phyloP scores from a whole-genome alignment of 53 echinoderm and acorn worm genomes.

The Paracentrotus lividus region DNA sequence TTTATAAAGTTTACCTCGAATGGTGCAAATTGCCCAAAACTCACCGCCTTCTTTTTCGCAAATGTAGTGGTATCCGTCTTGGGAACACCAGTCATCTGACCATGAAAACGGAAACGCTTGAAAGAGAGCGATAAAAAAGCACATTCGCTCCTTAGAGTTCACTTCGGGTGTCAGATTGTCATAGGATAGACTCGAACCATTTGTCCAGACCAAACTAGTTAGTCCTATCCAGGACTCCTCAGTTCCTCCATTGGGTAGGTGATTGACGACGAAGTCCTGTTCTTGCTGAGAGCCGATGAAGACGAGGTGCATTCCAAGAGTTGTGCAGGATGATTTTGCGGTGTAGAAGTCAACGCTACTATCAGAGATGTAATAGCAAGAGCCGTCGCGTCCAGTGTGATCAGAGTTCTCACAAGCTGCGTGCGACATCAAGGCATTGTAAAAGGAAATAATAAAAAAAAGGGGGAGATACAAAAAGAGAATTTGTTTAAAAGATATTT shows the following conservation, averaged over 20 bases:
- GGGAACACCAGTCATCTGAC: not conserved
- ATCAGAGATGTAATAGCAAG: not conserved
- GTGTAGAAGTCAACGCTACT: not conserved
- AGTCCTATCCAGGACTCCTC: not conserved
- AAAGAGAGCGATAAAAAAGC: not conserved
- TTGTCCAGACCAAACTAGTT: not conserved
- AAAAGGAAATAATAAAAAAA: too few relatives aligned
- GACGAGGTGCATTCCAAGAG: not conserved
- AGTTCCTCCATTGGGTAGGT: not conserved
- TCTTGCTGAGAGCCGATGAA: not conserved
- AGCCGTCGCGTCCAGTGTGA: not conserved
- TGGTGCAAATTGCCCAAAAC: not conserved
- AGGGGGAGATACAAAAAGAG: too few relatives aligned
- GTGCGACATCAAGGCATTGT: not conserved
- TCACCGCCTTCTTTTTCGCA: not conserved
- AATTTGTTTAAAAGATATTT: too few relatives aligned
- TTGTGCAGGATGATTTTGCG: not conserved
- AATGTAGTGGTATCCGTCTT: not conserved
- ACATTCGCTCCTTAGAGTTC: not conserved
- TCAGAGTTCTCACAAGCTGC: not conserved
- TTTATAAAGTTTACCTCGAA: not conserved
- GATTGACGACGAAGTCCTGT: not conserved
- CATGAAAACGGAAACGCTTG: not conserved
- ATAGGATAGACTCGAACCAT: not conserved
- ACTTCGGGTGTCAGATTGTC: not conserved